These are phyloP conservation scores for Ameiurus melas DNA, from an alignment of 2,113 vertebrate genomes.

Conservation along the genomic window DNA sequence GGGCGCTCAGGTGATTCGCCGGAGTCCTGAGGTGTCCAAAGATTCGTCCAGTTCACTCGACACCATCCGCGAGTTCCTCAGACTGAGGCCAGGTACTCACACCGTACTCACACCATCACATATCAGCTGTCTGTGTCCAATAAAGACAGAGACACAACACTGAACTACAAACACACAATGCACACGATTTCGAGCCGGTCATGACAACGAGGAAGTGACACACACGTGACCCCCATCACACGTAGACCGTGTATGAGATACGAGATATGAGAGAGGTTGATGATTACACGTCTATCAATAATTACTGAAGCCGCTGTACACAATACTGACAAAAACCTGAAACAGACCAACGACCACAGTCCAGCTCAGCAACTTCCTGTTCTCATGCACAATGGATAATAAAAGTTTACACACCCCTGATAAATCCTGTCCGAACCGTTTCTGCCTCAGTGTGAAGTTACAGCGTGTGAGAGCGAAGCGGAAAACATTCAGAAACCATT, in stretches of 20 bases:
- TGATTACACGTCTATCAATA: too few species aligned
- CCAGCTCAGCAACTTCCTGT: too few species aligned
- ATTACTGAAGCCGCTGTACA: too few species aligned
- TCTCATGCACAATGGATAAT: too few species aligned
- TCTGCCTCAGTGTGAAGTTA: not conserved
- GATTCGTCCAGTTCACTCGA: slow-evolving; percentile 89
- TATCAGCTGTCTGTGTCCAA: not conserved
- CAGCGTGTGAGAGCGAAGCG: not conserved
- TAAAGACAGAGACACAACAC: not conserved
- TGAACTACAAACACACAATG: too few species aligned
- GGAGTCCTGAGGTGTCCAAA: slow-evolving; percentile 83
- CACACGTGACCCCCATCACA: not conserved
- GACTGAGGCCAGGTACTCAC: slow-evolving; percentile 74
- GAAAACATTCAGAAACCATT: too few species aligned
- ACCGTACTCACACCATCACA: not conserved
- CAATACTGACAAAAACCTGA: too few species aligned
- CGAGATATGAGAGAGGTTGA: too few species aligned
- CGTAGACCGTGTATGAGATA: too few species aligned
- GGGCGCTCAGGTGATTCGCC: slow-evolving; percentile 85
- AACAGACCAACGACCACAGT: too few species aligned
- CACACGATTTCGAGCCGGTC: not conserved
- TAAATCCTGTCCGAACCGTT: not conserved
- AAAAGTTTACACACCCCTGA: not conserved
- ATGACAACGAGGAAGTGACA: too few species aligned
- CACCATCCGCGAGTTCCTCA: slow-evolving; percentile 85